Evolutionary conservation across 2,797 vertebrate species (phyloP), one percentile per base, ranked within the genome.

Genomic region (Danio aesculapii): DNA sequence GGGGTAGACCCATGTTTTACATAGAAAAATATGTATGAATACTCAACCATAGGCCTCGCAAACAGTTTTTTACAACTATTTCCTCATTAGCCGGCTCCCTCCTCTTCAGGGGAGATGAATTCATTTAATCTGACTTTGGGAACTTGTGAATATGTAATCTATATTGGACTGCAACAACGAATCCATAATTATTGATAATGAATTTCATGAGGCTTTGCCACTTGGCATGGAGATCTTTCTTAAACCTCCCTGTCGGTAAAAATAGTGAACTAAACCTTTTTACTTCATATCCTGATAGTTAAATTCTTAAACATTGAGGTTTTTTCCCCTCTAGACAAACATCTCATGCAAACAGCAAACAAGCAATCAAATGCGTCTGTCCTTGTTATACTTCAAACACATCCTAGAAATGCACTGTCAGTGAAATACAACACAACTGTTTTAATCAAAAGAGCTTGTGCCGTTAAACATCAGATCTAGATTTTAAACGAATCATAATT

Each of bases 11-110:
- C 12, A 49, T 49, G 7, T 1, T 49, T 49, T 49, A 49, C 8
- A 1, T 49, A 30, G 30, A 30, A 30, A 30, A 30, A 30, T 30
- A 30, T 30, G n/a, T 30, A 1, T 30, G 30, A 30, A 30, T 30
- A 3, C 30, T 30, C 30, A 83, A 84, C 68, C 85, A 84, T 81
- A 78, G 83, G 75, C 84, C 83, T 83, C 73, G 84, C 49, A 47
- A 80, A 59, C 82, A 67, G 58, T 63, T 70, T 43, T 87, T 76
- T 76, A 41, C 87, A 74, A 71, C 67, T 88, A 81, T 81, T 75
- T 87, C 88, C 79, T 89, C 88, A 84, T 88, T 88, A 72, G 81
- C 88, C 87, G 83, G 86, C 85, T 80, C 86, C 78, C 64, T 39
- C 70, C 83, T 81, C 68, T 84, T 81, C 16, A 17, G 77, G 80